Percentiles rank a stretch among this genome's conserved stretches.
Evolutionary conservation across 2,888 invertebrate species (phyloP).

Genomic region (Drosophila pseudotalamancana): DNA sequence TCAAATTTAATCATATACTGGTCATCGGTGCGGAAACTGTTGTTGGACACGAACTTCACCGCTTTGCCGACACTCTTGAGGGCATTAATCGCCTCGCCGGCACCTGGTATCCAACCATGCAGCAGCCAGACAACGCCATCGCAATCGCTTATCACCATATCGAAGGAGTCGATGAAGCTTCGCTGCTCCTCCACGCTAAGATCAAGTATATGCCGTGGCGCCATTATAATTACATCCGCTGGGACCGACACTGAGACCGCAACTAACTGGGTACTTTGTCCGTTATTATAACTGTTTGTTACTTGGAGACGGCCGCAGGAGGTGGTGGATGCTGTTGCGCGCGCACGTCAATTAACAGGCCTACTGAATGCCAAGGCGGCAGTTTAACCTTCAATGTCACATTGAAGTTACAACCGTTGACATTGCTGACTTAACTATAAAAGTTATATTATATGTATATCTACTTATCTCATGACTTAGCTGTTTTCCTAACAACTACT

Average conservation of each 20-base stretch:
- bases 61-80: constrained; percentile 83
- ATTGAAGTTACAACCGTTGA: constrained; percentile 40
- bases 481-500: background rate
- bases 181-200: constrained; percentile 74
- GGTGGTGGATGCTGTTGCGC: constrained; percentile 52
- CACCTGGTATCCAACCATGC: constrained; percentile 80
- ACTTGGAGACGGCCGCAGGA: background rate
- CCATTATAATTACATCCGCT: constrained; percentile 22
- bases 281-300: constrained; percentile 8
- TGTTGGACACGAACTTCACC: constrained; percentile 84
- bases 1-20: constrained; percentile 75
- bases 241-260: constrained; percentile 10
- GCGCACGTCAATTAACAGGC: constrained; percentile 53
- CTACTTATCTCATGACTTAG: constrained; percentile 32
- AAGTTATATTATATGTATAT: background rate
- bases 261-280: constrained; percentile 15
- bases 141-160: constrained; percentile 86
- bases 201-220: constrained; percentile 72
- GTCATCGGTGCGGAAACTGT: constrained; percentile 80
- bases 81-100: constrained; percentile 80
- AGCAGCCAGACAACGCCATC: constrained; percentile 86
- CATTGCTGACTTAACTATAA: background rate
- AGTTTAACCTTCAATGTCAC: constrained; percentile 68
- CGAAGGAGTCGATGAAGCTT: constrained; percentile 85
- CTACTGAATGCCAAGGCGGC: constrained; percentile 32